phyloP scores from a whole-genome alignment of 1,140 invertebrate species.

The Cotesia vestalis region DNA sequence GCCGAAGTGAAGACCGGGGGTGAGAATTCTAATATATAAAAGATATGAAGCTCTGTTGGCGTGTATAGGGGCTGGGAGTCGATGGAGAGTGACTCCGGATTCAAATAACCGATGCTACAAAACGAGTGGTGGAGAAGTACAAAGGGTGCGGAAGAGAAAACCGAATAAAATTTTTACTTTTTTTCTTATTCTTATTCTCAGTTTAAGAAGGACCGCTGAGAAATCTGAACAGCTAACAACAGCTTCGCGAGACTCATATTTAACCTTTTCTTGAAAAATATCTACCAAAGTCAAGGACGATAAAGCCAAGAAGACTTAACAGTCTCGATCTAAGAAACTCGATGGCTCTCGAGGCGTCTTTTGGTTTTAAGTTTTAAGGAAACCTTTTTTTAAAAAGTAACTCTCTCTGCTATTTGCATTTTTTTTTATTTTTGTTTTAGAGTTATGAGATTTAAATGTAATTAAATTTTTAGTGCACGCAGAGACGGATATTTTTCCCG shows the following conservation, averaged over 20 bases:
- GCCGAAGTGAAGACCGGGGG: conserved; percentile 30
- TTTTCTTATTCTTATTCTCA: conserved; percentile 22
- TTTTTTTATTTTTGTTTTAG: conserved; percentile 41
- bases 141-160: conserved; percentile 2
- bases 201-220: conserved; percentile 43
- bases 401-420: conserved; percentile 29
- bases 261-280: conserved; percentile 64
- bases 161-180: neutral
- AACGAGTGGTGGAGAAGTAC: conserved; percentile 23
- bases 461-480: too few species aligned
- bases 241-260: conserved; percentile 57
- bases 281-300: conserved; percentile 51
- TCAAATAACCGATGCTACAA: conserved; percentile 53
- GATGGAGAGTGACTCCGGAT: conserved; percentile 47
- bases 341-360: conserved; percentile 57
- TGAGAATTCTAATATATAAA: conserved; percentile 64
- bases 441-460: neutral
- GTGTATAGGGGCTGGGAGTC: conserved; percentile 36
- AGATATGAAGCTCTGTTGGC: conserved; percentile 57
- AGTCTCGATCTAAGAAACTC: conserved; percentile 55
- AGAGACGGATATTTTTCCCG: too few species aligned
- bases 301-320: too few species aligned
- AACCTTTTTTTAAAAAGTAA: neutral
- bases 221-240: conserved; percentile 66
- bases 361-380: conserved; percentile 36